Evolutionary conservation across 2,797 vertebrate genomes (phyloP).

Genomic region (Lutjanus campechanus): DNA sequence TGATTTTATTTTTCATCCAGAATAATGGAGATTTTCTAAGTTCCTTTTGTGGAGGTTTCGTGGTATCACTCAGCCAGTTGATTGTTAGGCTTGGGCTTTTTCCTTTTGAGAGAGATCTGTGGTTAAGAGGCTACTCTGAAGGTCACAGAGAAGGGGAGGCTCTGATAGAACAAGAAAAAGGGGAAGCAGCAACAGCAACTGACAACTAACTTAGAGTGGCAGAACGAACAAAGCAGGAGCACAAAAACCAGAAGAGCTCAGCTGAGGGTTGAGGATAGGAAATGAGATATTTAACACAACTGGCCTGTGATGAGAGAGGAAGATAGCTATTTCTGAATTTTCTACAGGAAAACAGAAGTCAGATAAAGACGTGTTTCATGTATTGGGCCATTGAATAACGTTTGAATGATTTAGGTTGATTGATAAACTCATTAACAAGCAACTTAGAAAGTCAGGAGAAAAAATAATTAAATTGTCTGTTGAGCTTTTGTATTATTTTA

Average conservation of each 20-base stretch:
- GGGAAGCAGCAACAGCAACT: slow-evolving; percentile 2
- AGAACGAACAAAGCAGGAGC: not conserved
- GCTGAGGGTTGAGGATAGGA: not conserved
- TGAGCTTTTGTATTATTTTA: not conserved
- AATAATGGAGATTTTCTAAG: not conserved
- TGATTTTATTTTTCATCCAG: not conserved
- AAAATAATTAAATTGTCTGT: not conserved
- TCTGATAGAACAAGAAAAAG: not conserved
- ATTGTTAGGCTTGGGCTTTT: not conserved
- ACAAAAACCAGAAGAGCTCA: not conserved
- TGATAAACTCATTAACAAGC: not conserved
- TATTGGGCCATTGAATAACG: not conserved
- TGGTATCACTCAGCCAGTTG: not conserved
- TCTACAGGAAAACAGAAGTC: not conserved
- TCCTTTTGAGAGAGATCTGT: not conserved
- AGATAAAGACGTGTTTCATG: not conserved
- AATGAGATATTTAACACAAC: not conserved
- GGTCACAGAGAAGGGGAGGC: not conserved
- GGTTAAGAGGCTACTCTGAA: not conserved
- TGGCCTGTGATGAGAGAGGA: not conserved
- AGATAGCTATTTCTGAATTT: not conserved
- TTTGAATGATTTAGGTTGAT: not conserved
- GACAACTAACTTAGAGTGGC: not conserved
- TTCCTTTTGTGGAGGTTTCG: not conserved
- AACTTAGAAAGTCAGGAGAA: not conserved